Evolutionary conservation across 2,797 vertebrate genomes (phyloP).

Genomic region (Vipera ursinii): DNA sequence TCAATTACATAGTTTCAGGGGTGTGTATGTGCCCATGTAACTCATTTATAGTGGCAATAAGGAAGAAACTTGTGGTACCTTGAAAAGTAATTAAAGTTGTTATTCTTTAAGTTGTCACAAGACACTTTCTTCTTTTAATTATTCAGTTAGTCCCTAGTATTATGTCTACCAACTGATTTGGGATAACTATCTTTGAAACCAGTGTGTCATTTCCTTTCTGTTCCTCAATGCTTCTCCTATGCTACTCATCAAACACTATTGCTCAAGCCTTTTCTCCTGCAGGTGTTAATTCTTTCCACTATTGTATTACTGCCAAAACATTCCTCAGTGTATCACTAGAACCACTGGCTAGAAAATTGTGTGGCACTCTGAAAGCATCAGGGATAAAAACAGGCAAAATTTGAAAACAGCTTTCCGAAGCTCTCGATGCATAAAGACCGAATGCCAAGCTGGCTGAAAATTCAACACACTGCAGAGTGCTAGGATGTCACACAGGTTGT

Average conservation of each 20-base stretch:
- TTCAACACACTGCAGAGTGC: neutral
- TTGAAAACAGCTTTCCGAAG: neutral
- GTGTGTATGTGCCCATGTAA: neutral
- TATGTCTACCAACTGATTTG: neutral
- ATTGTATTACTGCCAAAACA: neutral
- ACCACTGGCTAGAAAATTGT: neutral
- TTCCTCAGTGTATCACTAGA: neutral
- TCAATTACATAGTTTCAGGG: neutral
- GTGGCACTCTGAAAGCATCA: neutral
- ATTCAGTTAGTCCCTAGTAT: neutral
- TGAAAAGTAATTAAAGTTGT: neutral
- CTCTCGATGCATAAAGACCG: neutral
- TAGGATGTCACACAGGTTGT: neutral
- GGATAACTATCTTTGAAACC: neutral
- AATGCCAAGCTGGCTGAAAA: neutral
- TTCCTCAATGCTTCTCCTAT: neutral
- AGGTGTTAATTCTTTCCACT: neutral
- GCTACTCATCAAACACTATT: neutral
- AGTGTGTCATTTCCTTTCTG: neutral
- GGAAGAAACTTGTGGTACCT: neutral
- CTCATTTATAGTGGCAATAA: neutral
- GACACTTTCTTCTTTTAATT: neutral
- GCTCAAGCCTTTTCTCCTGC: no score
- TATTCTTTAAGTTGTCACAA: neutral
- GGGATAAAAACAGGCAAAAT: neutral